Base-by-base conservation (phyloP, 2,113 vertebrate genomes). In the Rhinolophus ferrumequinum region DNA sequence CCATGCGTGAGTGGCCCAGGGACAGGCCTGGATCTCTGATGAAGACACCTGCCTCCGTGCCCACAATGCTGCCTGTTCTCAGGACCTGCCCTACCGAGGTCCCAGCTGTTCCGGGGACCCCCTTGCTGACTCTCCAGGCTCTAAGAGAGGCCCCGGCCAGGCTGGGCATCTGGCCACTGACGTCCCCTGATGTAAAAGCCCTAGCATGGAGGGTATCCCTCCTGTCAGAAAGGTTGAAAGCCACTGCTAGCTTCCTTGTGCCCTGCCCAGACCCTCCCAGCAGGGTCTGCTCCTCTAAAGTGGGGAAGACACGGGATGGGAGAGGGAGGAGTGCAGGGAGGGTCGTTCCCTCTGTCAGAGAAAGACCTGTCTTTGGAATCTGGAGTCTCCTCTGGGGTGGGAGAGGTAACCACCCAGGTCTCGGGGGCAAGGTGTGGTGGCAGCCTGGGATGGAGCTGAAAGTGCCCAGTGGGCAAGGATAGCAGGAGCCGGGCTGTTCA, bases 1-100 rank as follows among this genome's bases (percentile, higher is more conserved):
- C 98, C 99, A 99, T 0, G 99, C 99, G 14, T 99, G 99, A 99
- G 88, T 54, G 4, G 56, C 50, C 92, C 12, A 8, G 87, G 82
- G 60, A 69, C 95, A 83, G 96, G 73, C 76, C 94, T 38, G 58
- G 92, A 89, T 93, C 26, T 84, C 13, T 79, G 85, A 88, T 7
- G 89, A 96, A 80, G 88, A 92, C 38, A 50, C 79, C 75, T 56
- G 96, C 77, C 90, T 86, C 1, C 30, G 38, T 52, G 90, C 97
- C 97, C 84, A 30, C 84, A 76, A 66, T 38, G 67, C 75, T 26
- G 8, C 96, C 88, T 44, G 5, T 75, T 95, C 96, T 97, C 81
- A 76, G 95, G 94, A 94, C 91, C 85, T 77, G 54, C 67, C 38
- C 75, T 91, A 84, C 85, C 4, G 9, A 54, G 90, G 88, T 76